Evolutionary conservation across 2,888 invertebrate genomes (phyloP).

Genomic region (Lymantria dispar): DNA sequence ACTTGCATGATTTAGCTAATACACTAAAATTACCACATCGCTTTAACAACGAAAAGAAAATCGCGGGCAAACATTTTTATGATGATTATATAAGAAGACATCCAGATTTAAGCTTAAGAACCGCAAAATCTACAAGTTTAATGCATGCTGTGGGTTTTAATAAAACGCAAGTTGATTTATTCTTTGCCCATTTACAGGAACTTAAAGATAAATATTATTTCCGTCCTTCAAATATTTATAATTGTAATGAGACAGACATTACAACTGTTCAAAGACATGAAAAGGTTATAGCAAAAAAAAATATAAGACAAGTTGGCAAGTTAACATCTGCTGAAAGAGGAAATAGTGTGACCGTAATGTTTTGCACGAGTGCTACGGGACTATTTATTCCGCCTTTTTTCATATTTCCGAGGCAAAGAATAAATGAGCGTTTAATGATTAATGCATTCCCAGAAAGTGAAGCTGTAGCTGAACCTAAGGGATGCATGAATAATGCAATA

Average conservation of each 20-base stretch:
- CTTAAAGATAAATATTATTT: conserved; percentile 20
- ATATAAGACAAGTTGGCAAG: conserved; percentile 18
- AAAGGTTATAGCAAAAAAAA: conserved; percentile 21
- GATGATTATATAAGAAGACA: conserved; percentile 15
- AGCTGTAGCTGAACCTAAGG: background rate
- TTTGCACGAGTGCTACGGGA: background rate
- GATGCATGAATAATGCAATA: background rate
- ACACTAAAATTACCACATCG: conserved; percentile 10
- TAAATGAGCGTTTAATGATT: background rate
- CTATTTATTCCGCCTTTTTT: background rate
- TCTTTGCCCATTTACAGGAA: conserved; percentile 15
- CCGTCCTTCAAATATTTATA: conserved; percentile 25
- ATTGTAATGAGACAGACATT: conserved; percentile 30
- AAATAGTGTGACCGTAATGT: background rate
- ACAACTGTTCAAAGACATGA: conserved; percentile 21
- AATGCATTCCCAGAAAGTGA: background rate
- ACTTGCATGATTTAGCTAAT: conserved; percentile 2
- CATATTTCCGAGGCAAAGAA: background rate
- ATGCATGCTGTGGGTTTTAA: conserved; percentile 25
- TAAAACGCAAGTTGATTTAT: conserved; percentile 22
- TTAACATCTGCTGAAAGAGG: background rate
- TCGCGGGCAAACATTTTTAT: conserved; percentile 14
- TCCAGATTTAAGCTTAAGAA: too few species aligned
- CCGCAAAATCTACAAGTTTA: too few species aligned
- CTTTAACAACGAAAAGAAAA: conserved; percentile 9